Evolutionary conservation across 2,113 vertebrate genomes (phyloP).

Genomic region (Scalopus aquaticus): DNA sequence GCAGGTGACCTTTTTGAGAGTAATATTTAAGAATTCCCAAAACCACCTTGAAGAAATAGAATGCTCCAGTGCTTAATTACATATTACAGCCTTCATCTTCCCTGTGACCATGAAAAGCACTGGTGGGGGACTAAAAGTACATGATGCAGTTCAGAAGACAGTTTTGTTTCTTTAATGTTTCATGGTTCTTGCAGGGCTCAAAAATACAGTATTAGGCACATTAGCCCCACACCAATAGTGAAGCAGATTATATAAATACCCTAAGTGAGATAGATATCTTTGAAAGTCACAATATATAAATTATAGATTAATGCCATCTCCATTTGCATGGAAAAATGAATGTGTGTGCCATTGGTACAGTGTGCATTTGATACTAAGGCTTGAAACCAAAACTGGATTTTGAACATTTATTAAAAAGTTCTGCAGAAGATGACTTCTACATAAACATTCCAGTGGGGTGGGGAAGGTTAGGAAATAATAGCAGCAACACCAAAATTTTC

Average conservation of each 20-base stretch:
- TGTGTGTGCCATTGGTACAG: neutral
- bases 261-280: neutral
- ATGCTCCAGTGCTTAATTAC: neutral
- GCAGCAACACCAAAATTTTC: neutral
- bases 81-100: neutral
- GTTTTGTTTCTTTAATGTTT: neutral
- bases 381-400: neutral
- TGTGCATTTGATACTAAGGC: neutral
- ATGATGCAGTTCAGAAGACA: neutral
- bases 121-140: neutral
- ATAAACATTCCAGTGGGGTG: neutral
- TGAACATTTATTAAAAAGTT: conserved; percentile 19
- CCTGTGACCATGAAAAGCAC: neutral
- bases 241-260: neutral
- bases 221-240: neutral
- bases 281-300: neutral
- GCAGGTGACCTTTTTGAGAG: neutral
- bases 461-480: neutral
- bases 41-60: neutral
- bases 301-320: neutral
- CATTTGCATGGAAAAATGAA: conserved; percentile 15
- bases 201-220: neutral
- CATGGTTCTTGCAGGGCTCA: neutral
- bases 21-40: neutral
- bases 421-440: neutral